Evolutionary conservation across 35 echinoderm and acorn worm species (phyloP).

Genomic region (Ptychodera flava): DNA sequence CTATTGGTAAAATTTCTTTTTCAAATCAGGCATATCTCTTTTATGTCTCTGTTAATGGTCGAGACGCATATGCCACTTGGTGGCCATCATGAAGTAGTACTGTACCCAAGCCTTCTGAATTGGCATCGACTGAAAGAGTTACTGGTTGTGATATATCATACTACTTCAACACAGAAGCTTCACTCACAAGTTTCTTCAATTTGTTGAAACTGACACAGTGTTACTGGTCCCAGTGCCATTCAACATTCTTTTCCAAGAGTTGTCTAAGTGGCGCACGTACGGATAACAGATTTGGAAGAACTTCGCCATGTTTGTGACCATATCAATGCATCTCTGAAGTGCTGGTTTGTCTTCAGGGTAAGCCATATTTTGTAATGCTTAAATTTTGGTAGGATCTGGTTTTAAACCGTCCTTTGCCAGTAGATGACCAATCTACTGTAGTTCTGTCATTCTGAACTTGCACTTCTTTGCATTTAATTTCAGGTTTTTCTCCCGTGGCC

Average conservation of each 20-base stretch:
- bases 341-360: slow-evolving; percentile 22
- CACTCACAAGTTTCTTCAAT: slow-evolving; percentile 9
- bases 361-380: slow-evolving; percentile 36
- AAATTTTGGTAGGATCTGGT: slow-evolving; percentile 47
- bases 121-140: slow-evolving; percentile 20
- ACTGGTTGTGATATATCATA: slow-evolving; percentile 24
- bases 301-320: slow-evolving; percentile 44
- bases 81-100: slow-evolving; percentile 38
- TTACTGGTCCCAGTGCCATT: no score
- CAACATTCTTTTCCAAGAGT: no score
- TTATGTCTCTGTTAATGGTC: slow-evolving; percentile 24
- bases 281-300: no score
- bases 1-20: slow-evolving; percentile 32
- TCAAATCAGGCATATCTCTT: slow-evolving; percentile 28
- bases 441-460: not conserved
- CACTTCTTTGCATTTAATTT: not conserved
- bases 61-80: slow-evolving; percentile 31
- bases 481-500: not conserved
- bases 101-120: slow-evolving; percentile 29
- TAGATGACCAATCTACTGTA: not conserved
- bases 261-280: no score
- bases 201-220: no score
- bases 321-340: slow-evolving; percentile 36
- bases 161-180: slow-evolving; percentile 16
- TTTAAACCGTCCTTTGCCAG: no score